Conservation (phyloP, 2,888 invertebrate genomes). For the Melinaea marsaeus region DNA sequence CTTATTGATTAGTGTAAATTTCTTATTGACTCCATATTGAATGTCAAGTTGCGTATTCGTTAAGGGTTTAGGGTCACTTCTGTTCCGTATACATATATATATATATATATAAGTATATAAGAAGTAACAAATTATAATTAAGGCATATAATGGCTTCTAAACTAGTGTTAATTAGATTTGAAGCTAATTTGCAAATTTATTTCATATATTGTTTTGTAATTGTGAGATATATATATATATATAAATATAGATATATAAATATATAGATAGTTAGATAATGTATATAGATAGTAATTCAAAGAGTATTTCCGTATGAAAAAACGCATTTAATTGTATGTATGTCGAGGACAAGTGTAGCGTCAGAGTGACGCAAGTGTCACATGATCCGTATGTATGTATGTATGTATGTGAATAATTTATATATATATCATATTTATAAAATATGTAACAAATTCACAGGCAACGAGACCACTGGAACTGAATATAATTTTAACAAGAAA, state of each 20-base stretch:
- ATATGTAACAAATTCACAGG: too few species aligned
- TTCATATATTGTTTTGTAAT: too few species aligned
- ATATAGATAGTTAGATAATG: not conserved
- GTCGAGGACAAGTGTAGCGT: constrained; percentile 21
- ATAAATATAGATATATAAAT: not conserved
- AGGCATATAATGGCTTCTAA: too few species aligned
- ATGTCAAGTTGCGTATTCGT: constrained; percentile 22
- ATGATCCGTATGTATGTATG: not conserved
- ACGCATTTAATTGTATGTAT: constrained; percentile 9
- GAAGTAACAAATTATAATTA: too few species aligned
- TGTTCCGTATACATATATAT: not conserved
- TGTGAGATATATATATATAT: too few species aligned
- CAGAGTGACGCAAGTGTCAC: constrained; percentile 13
- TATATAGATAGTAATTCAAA: not conserved
- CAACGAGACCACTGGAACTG: too few species aligned
- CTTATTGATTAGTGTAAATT: constrained; percentile 33
- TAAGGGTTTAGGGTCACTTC: not conserved
- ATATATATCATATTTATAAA: too few species aligned
- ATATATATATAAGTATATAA: too few species aligned
- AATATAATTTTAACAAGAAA: too few species aligned
- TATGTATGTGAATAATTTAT: not conserved
- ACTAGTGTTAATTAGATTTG: too few species aligned
- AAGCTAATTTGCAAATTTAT: too few species aligned
- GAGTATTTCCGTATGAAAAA: not conserved
- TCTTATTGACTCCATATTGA: constrained; percentile 34